Percentiles rank a stretch among this genome's conserved stretches.
Evolutionary conservation across 2,797 vertebrate species (phyloP).

Genomic region (Premnoplex brunnescens): DNA sequence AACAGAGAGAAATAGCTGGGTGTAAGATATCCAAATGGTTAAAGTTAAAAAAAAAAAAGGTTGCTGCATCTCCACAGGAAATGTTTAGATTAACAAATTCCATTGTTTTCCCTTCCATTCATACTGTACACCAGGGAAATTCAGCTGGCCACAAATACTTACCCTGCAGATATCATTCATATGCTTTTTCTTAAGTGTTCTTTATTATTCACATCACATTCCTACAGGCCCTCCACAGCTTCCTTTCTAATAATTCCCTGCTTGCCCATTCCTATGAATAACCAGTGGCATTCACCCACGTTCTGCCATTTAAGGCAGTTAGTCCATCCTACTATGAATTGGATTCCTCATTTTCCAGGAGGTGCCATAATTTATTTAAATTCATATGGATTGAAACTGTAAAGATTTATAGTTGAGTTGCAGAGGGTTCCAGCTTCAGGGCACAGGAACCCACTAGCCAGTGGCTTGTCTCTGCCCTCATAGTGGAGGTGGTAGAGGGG

Average conservation of each 20-base stretch:
- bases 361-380: not conserved
- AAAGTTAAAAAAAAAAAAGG: not conserved
- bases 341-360: not conserved
- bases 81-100: slow-evolving; percentile 18
- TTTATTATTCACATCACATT: slow-evolving; percentile 57
- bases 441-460: not conserved
- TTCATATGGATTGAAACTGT: not conserved
- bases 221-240: slow-evolving; percentile 29
- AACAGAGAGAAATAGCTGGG: not conserved
- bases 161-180: slow-evolving; percentile 62
- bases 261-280: slow-evolving; percentile 36
- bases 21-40: not conserved
- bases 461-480: not conserved
- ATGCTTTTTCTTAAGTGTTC: slow-evolving; percentile 24
- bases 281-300: slow-evolving; percentile 45
- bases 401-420: not conserved
- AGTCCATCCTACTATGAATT: not conserved
- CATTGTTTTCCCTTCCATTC: slow-evolving; percentile 43
- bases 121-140: slow-evolving; percentile 32
- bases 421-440: not conserved
- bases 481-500: not conserved
- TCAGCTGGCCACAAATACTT: slow-evolving; percentile 56
- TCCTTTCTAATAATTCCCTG: slow-evolving; percentile 51
- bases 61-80: not conserved
- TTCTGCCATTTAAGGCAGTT: slow-evolving; percentile 39